Base-by-base conservation (phyloP, 1,140 invertebrate genomes). In the Portunus trituberculatus region DNA sequence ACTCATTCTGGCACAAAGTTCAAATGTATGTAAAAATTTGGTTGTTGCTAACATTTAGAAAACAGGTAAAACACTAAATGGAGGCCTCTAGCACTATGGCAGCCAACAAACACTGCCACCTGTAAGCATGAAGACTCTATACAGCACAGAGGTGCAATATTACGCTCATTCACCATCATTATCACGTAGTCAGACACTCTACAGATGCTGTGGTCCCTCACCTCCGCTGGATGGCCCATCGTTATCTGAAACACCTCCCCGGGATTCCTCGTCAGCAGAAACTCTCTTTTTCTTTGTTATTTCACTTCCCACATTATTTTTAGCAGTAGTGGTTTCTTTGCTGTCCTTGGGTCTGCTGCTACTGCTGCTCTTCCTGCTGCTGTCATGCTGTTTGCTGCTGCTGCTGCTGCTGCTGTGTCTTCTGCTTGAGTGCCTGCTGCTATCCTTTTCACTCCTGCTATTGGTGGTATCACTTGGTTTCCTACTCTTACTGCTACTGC, bases 341-440 rank as follows among this genome's bases (percentile, higher is more conserved):
- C 86, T 76, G 4, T 87, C 59, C 25, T 87, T 92, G 46, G 46
- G 32, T 52, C 31, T 16, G 14, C 48, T 95, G 83, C n/a, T 89
- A n/a, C 46, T 82, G 2, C 91, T 48, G 32, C 59, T 48, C 28
- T 76, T 93, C 31, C 83, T 93, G 59, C 67, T 89, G 16, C 46
- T 67, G 29, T 59, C 39, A n/a, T 87, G 59, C 3, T 88, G 82
- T 6, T 28, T 95, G 39, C n/a, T 87, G 48, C 89, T 91, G 52
- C n/a, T 87, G 48, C 89, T 91, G 52, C 93, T 94, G 32, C 87
- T 90, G 32, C 52, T 89, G 87, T 82, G 29, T 12, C 84, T 59
- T 12, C 82, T 91, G 45, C 39, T 93, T 29, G 52, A 76, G 48
- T 91, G 90, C 31, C 83, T 84, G 39, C 87, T 89, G 12, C 31